Percentiles rank a stretch among this genome's conserved stretches.
Evolutionary conservation across 2,888 invertebrate genomes (phyloP).

Genomic region (Seladonia tumulorum): DNA sequence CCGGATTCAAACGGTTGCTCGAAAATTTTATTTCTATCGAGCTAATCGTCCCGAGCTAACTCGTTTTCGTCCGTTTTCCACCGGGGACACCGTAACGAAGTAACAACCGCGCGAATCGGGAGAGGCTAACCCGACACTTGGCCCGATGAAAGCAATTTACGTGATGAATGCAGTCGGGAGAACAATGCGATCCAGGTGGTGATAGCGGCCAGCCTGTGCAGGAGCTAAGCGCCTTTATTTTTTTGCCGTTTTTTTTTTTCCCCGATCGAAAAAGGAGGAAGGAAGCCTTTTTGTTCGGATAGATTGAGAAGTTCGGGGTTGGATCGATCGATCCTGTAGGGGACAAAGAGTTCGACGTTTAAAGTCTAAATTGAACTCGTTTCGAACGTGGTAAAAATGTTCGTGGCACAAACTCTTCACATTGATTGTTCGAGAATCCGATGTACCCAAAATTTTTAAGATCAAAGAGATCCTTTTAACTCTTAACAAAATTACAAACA

Average conservation of each 20-base stretch:
- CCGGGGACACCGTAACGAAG: conserved; percentile 22
- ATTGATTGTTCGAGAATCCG: background rate
- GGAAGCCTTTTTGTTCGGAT: conserved; percentile 26
- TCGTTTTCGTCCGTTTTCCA: background rate
- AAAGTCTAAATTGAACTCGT: conserved; percentile 29
- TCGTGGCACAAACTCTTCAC: background rate
- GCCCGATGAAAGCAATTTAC: conserved; percentile 65
- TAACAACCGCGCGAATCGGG: conserved; percentile 46
- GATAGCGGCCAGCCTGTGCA: conserved; percentile 51
- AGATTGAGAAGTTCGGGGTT: conserved; percentile 40
- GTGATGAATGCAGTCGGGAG: conserved; percentile 60
- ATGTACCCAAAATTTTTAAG: background rate
- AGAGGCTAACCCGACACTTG: conserved; percentile 57
- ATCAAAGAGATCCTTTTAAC: background rate
- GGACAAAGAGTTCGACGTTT: conserved; percentile 43
- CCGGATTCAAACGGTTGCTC: conserved; percentile 31
- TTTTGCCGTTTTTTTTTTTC: background rate
- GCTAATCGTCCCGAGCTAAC: conserved; percentile 32
- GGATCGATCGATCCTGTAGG: conserved; percentile 39
- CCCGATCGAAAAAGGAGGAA: background rate
- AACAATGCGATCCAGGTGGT: conserved; percentile 68
- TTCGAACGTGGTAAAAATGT: background rate
- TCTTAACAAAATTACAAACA: background rate
- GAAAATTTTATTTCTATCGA: conserved; percentile 35
- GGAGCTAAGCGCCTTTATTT: conserved; percentile 35